Base-by-base conservation (phyloP, 2,113 vertebrate species). In the Terrapene triunguis region DNA sequence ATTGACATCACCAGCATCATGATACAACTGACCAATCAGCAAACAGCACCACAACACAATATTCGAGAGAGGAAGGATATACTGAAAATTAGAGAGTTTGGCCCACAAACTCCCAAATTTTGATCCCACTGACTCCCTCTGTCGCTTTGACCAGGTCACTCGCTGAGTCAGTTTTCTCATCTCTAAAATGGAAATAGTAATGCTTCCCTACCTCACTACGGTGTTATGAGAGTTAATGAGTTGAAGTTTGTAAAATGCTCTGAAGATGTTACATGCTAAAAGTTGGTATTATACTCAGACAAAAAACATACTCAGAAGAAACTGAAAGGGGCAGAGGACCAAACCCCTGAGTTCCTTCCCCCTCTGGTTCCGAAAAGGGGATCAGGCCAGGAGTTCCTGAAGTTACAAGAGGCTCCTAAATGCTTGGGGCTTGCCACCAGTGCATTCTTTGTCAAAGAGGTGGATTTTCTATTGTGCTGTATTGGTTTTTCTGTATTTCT, bases 1-100 rank as follows among this genome's bases (percentile, higher is more conserved):
- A 86, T 94, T 86, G 62, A 47, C 84, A 87, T 89, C 51, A 89
- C 82, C 80, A 87, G 35, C 89, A 89, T 88, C 80, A 62, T 32
- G 89, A 83, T 93, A 87, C 79, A 94, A 54, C 92, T 87, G 82
- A 47, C 83, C 53, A 87, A 47, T 93, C 80, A 82, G 32, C 22
- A 65, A 62, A 32, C 3, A 62, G 48, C 50, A 51, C 80, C 84
- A 94, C 89, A 79, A 89, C 93, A 95, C 92, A 85, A 9, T 80
- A 95, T 88, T 79, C 83, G 89, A 88, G 85, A 89, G 59, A 92
- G 93, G 50, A 8, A 80, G 96, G 89, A 86, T 96, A 89, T 93
- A 92, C 90, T 96, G 93, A 96, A 87, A 88, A 92, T 81, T n/a
- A 55, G 47, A 91, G 82, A 95, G 83, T 85, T 89, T 97, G 90